Evolutionary conservation across 92 coral and sea anemone species (phyloP).

Genomic region (Phenganax subtilis): DNA sequence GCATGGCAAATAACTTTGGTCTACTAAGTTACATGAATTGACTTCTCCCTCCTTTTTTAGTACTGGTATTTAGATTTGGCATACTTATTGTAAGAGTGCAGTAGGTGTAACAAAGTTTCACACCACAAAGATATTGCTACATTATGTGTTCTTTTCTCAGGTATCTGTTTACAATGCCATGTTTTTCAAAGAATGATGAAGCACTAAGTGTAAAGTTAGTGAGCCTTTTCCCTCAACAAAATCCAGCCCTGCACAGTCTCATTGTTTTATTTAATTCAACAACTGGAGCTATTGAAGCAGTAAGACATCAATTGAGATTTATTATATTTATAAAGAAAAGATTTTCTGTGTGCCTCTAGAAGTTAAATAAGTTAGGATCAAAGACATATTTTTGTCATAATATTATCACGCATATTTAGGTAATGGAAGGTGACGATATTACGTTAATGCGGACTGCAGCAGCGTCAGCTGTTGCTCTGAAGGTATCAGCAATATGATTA

Average conservation of each 20-base stretch:
- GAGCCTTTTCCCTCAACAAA: constrained; percentile 62
- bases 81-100: too few relatives aligned
- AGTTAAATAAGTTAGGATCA: too few relatives aligned
- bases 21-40: too few relatives aligned
- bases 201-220: constrained; percentile 75
- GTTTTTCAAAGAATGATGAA: constrained; percentile 71
- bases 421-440: constrained; percentile 78
- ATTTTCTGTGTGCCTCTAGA: too few relatives aligned
- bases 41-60: too few relatives aligned
- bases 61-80: too few relatives aligned
- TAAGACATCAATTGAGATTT: constrained; percentile 36
- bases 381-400: neutral
- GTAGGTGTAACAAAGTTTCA: too few relatives aligned
- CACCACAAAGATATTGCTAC: too few relatives aligned
- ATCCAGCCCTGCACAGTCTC: constrained; percentile 53
- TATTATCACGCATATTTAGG: constrained; percentile 32
- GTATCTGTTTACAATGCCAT: constrained; percentile 77
- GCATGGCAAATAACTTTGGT: too few relatives aligned
- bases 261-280: constrained; percentile 63
- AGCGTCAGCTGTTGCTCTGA: constrained; percentile 92
- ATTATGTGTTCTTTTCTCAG: constrained; percentile 32
- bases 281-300: constrained; percentile 73
- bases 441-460: constrained; percentile 98
- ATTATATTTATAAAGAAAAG: neutral
- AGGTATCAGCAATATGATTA: constrained; percentile 46